phyloP scores from a whole-genome alignment of 2,888 invertebrate species.

The Epirrhoe alternata region DNA sequence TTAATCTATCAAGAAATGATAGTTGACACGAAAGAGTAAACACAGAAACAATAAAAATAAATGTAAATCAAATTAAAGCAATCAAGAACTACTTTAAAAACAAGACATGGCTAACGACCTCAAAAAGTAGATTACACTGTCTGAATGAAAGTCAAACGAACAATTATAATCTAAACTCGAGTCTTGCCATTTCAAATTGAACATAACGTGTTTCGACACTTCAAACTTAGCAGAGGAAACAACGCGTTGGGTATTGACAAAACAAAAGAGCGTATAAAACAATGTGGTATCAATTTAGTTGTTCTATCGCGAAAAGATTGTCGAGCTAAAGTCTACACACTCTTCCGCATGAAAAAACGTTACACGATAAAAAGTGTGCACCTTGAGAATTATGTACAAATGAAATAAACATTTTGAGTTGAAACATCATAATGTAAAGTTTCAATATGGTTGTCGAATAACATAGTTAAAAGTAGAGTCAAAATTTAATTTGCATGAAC shows the following conservation, averaged over 20 bases:
- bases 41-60: background rate
- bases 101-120: constrained; percentile 13
- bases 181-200: no score
- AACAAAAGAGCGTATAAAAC: constrained; percentile 25
- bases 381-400: no score
- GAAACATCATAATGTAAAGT: no score
- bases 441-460: no score
- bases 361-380: no score
- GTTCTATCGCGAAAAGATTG: background rate
- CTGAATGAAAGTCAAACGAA: constrained; percentile 23
- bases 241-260: constrained; percentile 15
- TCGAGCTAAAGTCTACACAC: background rate
- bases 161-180: background rate
- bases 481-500: no score
- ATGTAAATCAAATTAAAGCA: background rate
- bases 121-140: constrained; percentile 7
- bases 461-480: no score
- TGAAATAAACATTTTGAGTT: no score
- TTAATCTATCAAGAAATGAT: no score
- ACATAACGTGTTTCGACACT: constrained; percentile 5
- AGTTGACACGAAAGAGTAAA: background rate
- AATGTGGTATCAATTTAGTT: constrained; percentile 19
- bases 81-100: background rate
- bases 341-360: background rate
- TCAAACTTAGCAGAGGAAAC: background rate